Conservation (phyloP, 2,888 invertebrate genomes). For the Drosophila conformis region DNA sequence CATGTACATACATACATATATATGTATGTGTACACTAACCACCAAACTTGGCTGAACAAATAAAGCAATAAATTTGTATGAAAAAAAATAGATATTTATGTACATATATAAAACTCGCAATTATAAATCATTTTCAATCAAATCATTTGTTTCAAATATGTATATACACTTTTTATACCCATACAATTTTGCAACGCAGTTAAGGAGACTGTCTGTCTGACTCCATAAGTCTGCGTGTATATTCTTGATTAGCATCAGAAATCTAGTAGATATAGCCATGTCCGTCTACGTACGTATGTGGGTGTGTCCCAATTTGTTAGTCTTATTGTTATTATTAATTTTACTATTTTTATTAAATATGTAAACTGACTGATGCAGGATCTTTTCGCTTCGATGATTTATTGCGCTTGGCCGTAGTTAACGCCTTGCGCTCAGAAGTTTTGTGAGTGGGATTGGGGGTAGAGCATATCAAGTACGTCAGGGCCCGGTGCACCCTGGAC, state of each 20-base stretch:
- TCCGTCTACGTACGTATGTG: background rate
- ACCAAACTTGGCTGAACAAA: constrained; percentile 49
- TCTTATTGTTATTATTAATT: background rate
- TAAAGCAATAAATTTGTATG: constrained; percentile 35
- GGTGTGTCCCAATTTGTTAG: background rate
- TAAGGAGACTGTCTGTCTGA: background rate
- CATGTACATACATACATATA: constrained; percentile 19
- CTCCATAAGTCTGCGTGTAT: background rate
- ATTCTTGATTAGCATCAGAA: background rate
- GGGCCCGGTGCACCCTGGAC: constrained; percentile 65
- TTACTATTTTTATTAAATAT: background rate
- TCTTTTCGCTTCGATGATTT: background rate
- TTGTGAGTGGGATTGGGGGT: constrained; percentile 50
- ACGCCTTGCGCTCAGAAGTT: background rate
- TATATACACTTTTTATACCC: constrained; percentile 13
- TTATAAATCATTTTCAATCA: constrained; percentile 43
- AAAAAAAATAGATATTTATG: constrained; percentile 41
- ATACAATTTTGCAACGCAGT: background rate
- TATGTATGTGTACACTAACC: constrained; percentile 38
- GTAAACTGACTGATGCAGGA: background rate
- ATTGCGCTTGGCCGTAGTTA: constrained; percentile 35
- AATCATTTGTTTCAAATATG: constrained; percentile 10
- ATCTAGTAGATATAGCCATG: background rate
- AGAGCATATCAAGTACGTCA: constrained; percentile 81
- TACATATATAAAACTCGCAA: constrained; percentile 41